Evolutionary conservation across 2,113 vertebrate species (phyloP).

Genomic region (Irena cyanogastra): DNA sequence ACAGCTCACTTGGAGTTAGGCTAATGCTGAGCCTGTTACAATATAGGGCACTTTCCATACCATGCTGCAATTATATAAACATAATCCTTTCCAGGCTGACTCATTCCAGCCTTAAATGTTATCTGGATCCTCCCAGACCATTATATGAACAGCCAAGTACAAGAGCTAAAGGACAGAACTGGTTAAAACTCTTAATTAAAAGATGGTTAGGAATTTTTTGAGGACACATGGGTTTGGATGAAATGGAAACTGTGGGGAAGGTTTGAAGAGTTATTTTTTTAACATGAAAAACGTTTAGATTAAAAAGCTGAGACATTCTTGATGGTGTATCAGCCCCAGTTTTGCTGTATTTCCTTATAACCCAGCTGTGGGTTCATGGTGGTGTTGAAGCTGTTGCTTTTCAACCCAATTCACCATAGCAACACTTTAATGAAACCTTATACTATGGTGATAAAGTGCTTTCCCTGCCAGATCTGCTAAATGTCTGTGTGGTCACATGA

Average conservation of each 20-base stretch:
- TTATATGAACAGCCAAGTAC: not conserved
- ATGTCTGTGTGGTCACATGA: not conserved
- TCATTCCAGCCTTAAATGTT: conserved; percentile 45
- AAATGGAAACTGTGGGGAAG: not conserved
- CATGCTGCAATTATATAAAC: conserved; percentile 32
- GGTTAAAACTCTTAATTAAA: not conserved
- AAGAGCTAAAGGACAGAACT: not conserved
- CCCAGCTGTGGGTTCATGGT: not conserved
- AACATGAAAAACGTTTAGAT: not conserved
- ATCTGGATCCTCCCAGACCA: conserved; percentile 48
- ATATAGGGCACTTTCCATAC: conserved; percentile 22
- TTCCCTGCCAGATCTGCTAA: not conserved
- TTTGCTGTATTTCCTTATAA: not conserved
- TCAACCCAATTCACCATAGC: not conserved
- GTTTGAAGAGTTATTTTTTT: not conserved
- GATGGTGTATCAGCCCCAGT: not conserved
- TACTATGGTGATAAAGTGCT: not conserved
- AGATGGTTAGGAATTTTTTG: not conserved
- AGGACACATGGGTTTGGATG: not conserved
- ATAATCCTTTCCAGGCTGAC: conserved; percentile 33
- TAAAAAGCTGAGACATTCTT: not conserved
- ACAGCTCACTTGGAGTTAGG: conserved; percentile 2
- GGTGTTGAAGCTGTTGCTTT: not conserved
- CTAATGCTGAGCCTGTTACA: not conserved
- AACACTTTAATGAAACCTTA: not conserved